These are phyloP conservation scores for Zaprionus camerounensis DNA, from an alignment of 1,140 invertebrate genomes.

Conservation along the genomic window DNA sequence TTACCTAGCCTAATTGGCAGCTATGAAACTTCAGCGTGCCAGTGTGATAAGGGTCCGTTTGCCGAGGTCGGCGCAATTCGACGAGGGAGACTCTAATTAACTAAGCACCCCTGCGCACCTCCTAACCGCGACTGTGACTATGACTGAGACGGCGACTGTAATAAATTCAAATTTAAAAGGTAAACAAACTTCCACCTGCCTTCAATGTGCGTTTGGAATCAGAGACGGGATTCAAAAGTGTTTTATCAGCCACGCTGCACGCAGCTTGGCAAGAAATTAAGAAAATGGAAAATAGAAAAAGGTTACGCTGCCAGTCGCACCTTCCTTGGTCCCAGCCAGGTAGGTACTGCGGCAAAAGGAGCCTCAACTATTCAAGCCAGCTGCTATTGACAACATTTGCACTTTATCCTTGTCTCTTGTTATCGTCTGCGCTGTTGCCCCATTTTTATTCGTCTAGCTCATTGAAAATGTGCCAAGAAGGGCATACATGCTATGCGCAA, in stretches of 20 bases:
- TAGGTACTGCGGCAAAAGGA: slow-evolving; percentile 8
- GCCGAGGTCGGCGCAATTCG: slow-evolving; percentile 54
- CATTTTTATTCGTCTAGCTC: slow-evolving; percentile 18
- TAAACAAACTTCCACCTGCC: slow-evolving; percentile 52
- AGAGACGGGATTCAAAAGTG: slow-evolving; percentile 29
- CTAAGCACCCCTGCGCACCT: slow-evolving; percentile 27
- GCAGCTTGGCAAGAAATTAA: slow-evolving; percentile 65
- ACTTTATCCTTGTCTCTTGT: slow-evolving; percentile 79
- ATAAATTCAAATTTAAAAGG: slow-evolving; percentile 82
- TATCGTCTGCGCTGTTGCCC: slow-evolving; percentile 65
- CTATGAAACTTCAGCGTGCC: background rate
- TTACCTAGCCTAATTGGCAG: slow-evolving; percentile 27
- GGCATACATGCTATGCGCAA: background rate
- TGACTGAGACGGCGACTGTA: slow-evolving; percentile 29
- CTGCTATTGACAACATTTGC: slow-evolving; percentile 66
- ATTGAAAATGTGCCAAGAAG: background rate
- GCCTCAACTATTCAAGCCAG: slow-evolving; percentile 46
- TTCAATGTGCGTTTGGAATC: slow-evolving; percentile 18
- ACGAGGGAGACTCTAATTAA: slow-evolving; percentile 70
- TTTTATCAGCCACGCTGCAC: slow-evolving; percentile 60
- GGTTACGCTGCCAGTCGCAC: background rate
- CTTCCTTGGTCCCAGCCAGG: slow-evolving; percentile 14
- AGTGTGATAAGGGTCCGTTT: slow-evolving; percentile 72
- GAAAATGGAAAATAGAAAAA: slow-evolving; percentile 28
- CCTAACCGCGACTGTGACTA: background rate